Conservation (phyloP, 64 coral and sea anemone species). For the Porites lutea region DNA sequence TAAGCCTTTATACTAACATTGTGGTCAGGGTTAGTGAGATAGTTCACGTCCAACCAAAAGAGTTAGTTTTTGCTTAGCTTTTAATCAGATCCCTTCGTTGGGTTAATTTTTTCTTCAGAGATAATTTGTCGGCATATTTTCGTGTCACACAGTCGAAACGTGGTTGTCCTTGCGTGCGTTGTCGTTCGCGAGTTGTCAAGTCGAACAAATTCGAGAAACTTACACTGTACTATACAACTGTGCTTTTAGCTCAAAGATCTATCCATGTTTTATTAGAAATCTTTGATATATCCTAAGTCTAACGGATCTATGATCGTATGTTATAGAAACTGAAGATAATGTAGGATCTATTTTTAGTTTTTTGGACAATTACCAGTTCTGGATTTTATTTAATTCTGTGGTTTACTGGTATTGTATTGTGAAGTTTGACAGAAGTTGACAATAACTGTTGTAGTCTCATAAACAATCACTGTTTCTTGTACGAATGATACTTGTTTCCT, state of each 20-base stretch:
- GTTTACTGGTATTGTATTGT: constrained; percentile 6
- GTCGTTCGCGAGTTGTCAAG: neutral
- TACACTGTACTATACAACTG: neutral
- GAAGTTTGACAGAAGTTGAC: constrained; percentile 14
- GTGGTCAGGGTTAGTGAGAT: too few species aligned
- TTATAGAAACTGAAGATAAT: neutral
- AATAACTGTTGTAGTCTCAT: neutral
- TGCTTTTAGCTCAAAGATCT: neutral
- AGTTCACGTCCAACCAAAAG: too few species aligned
- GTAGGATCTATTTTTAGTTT: neutral
- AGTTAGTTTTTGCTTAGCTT: neutral
- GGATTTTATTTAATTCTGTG: constrained; percentile 20
- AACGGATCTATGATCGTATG: neutral
- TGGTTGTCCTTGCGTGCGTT: neutral
- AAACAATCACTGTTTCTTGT: too few species aligned
- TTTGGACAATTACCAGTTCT: neutral
- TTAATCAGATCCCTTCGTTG: neutral
- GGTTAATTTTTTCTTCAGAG: neutral
- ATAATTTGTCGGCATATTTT: constrained; percentile 43
- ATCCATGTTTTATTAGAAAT: neutral
- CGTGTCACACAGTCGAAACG: constrained; percentile 39
- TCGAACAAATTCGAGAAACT: neutral
- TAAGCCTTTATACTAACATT: too few species aligned
- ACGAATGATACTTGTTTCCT: too few species aligned
- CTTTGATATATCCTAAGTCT: neutral